Conservation (phyloP, 2,113 vertebrate genomes). For the Romanogobio albipinnatus region DNA sequence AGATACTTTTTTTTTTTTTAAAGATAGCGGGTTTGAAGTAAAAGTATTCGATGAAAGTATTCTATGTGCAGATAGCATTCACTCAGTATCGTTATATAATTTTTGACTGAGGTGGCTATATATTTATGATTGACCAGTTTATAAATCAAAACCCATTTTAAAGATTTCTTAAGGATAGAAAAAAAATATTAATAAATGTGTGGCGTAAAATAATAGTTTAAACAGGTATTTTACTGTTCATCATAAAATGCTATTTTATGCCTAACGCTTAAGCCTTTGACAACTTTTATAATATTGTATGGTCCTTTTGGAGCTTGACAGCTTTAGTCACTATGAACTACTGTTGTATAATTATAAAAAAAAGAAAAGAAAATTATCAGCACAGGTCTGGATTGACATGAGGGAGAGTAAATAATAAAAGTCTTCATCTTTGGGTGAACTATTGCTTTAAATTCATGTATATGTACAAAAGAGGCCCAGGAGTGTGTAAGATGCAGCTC, state of each 20-base stretch:
- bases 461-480: slow-evolving; percentile 56
- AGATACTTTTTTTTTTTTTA: too few relatives aligned
- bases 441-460: slow-evolving; percentile 13
- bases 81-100: too few relatives aligned
- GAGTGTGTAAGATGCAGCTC: slow-evolving; percentile 69
- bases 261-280: neutral
- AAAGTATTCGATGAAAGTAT: too few relatives aligned
- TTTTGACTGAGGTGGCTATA: too few relatives aligned
- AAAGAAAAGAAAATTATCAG: neutral
- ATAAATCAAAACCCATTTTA: too few relatives aligned
- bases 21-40: too few relatives aligned
- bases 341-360: neutral
- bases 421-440: neutral
- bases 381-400: neutral
- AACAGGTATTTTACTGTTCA: neutral
- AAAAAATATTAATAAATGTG: too few relatives aligned
- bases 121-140: too few relatives aligned
- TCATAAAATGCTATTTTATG: neutral
- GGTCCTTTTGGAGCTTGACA: neutral
- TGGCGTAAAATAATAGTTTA: too few relatives aligned
- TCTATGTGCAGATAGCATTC: too few relatives aligned
- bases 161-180: too few relatives aligned
- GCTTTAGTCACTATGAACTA: neutral
- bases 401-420: slow-evolving; percentile 10
- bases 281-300: neutral